Evolutionary conservation across 2,797 vertebrate species (phyloP), one percentile per base, ranked within the genome.

Genomic region (Urocyon cinereoargenteus): DNA sequence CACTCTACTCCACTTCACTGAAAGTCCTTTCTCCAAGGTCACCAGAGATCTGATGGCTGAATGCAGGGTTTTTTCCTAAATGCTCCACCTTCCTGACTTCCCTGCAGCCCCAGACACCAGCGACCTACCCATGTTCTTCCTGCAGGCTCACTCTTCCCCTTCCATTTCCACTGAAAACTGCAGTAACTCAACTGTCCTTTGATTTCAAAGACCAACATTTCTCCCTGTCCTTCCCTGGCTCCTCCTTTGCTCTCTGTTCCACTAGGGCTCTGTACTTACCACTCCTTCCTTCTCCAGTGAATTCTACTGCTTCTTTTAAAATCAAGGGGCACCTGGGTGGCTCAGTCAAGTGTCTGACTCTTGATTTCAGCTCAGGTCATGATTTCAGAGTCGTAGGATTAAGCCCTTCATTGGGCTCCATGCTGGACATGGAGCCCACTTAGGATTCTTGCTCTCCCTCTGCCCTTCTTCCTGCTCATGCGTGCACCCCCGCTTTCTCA

Each of bases 231-330:
- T 75, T 59, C 73, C 34, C 53, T 73, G 45, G 40, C 49, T 86
- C 26, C 24, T 88, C 49, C 61, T 90, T 53, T 70, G n/a, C 16
- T 55, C 36, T 4, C 8, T 78, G 18, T 31, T 10, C 31, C 53
- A 45, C 72, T 36, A 82, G 45, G 34, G 55, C 31, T 78, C 28
- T 86, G 12, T 28, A 68, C 26, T 83, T 83, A 79, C 13, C 15
- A n/a, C 19, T 95, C 72, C 70, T 87, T 83, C 62, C 79, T 90
- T 91, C 91, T 73, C 51, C 87, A 45, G n/a, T 79, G 31, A 94
- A 72, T 19, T 78, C 92, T 24, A n/a, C 1, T 68, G 49, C 49
- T 45, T 79, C 75, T 26, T 81, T 91, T 75, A 28, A 79, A 87
- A 84, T 11, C n/a, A 19, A 18, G 31, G 31, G 31, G 31, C 8